phyloP scores from a whole-genome alignment of 2,797 vertebrate species.

The Cynodonichthys magdalenae region DNA sequence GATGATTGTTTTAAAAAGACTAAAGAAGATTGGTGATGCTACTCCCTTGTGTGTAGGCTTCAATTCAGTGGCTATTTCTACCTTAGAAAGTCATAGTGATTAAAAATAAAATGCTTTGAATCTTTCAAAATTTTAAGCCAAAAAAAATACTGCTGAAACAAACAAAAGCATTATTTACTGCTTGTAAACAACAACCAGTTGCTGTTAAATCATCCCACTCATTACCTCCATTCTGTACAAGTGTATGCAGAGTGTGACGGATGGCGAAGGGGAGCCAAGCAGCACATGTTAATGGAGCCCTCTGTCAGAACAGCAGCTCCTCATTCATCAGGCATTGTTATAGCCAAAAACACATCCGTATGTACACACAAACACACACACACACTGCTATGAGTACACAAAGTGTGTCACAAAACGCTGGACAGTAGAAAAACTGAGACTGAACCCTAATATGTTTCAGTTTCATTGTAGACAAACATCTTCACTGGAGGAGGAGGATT shows the following conservation, averaged over 20 bases:
- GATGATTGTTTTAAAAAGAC: no score
- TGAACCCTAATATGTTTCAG: constrained; percentile 27
- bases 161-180: constrained; percentile 23
- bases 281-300: constrained; percentile 61
- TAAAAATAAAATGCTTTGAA: not conserved
- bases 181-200: constrained; percentile 43
- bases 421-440: not conserved
- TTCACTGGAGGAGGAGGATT: constrained; percentile 25
- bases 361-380: constrained; percentile 4
- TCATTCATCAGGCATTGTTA: constrained; percentile 65
- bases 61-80: no score
- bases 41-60: no score
- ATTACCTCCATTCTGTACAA: constrained; percentile 51
- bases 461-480: constrained; percentile 33
- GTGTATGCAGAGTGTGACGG: constrained; percentile 41
- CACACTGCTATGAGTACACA: not conserved
- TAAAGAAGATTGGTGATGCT: no score
- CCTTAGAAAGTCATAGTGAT: no score
- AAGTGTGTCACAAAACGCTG: constrained; percentile 21
- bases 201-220: constrained; percentile 67
- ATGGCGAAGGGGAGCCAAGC: constrained; percentile 46
- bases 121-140: constrained; percentile 11
- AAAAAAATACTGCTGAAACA: constrained; percentile 19
- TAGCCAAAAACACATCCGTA: constrained; percentile 21
- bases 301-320: constrained; percentile 46